A percentile compares a stretch with the other conserved stretches of the same genome.
Conservation (phyloP, 2,113 vertebrate genomes). For the Chionis minor region DNA sequence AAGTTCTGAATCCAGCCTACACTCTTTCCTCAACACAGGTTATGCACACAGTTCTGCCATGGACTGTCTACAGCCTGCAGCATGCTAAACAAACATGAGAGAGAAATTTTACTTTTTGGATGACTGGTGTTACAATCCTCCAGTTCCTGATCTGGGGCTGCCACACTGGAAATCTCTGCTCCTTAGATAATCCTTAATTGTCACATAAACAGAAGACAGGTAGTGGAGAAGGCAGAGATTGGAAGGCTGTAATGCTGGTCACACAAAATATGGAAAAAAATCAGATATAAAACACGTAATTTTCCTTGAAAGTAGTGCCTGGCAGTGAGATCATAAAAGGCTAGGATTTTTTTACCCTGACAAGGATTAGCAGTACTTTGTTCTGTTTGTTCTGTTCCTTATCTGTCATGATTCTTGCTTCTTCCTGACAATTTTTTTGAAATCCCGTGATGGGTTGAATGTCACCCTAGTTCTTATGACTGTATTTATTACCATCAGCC, state of each 20-base stretch:
- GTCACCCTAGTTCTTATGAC: not conserved
- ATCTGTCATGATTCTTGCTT: not conserved
- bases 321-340: not conserved
- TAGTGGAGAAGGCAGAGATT: not conserved
- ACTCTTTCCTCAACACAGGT: not conserved
- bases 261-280: not conserved
- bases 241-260: not conserved
- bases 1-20: not conserved
- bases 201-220: not conserved
- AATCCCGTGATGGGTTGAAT: not conserved
- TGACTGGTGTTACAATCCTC: not conserved
- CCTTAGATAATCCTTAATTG: not conserved
- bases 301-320: constrained; percentile 27
- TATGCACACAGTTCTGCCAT: not conserved
- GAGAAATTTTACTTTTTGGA: not conserved
- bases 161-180: not conserved
- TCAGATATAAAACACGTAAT: not conserved
- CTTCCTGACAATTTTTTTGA: not conserved
- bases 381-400: not conserved
- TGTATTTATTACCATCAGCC: not conserved
- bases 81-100: fast-evolving
- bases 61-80: not conserved
- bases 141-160: not conserved
- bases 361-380: not conserved
- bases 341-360: not conserved